Conservation (phyloP, 2,113 vertebrate genomes). For the Hippopotamus amphibius region DNA sequence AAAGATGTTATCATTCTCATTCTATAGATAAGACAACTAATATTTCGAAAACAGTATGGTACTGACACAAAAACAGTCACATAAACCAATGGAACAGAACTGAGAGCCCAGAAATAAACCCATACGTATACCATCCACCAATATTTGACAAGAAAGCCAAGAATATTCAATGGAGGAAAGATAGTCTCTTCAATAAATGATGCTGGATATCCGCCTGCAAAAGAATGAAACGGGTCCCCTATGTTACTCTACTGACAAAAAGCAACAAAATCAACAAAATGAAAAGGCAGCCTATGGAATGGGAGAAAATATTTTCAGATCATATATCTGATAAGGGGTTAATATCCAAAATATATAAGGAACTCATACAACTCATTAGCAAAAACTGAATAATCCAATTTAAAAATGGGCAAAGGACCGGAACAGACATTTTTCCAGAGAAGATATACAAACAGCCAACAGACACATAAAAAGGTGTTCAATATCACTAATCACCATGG, state of each 20-base stretch:
- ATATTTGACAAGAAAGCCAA: neutral
- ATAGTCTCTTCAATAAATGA: neutral
- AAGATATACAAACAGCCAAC: neutral
- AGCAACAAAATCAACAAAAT: neutral
- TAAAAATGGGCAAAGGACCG: neutral
- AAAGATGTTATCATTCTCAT: no score
- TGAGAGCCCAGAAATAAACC: neutral
- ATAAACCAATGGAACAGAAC: neutral
- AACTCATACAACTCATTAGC: neutral
- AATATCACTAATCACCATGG: neutral
- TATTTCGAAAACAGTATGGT: neutral
- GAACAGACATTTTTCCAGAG: neutral
- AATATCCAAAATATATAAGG: slow-evolving; percentile 11
- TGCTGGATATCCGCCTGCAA: neutral
- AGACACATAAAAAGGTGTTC: neutral
- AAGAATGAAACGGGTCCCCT: neutral
- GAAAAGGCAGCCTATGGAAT: neutral
- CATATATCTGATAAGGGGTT: neutral
- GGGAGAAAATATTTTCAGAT: neutral
- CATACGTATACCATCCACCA: neutral
- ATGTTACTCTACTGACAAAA: neutral
- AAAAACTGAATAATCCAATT: neutral
- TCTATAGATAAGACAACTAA: neutral
- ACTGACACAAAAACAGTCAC: neutral
- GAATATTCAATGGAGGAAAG: neutral